These are phyloP conservation scores for Creontiades dilutus DNA, from an alignment of 2,888 invertebrate species.

Conservation along the genomic window DNA sequence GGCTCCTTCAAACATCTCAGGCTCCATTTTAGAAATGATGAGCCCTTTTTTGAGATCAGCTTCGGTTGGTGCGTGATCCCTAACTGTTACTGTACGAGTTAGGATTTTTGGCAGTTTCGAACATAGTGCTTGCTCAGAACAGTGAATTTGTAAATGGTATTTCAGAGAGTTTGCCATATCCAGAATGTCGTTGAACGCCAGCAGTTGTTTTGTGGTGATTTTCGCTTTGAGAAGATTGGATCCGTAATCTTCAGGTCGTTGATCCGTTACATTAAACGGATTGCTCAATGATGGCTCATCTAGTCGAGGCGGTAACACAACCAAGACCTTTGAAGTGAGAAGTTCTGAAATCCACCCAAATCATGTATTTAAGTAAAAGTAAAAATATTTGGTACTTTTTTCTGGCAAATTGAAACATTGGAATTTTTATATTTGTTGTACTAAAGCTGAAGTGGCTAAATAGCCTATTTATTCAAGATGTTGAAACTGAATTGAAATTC, in stretches of 20 bases:
- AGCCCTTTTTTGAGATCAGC: conserved; percentile 44
- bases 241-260: conserved; percentile 46
- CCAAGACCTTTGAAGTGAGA: conserved; percentile 64
- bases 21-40: conserved; percentile 58
- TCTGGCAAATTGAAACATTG: too few species aligned
- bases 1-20: conserved; percentile 68
- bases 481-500: too few species aligned
- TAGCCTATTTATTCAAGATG: too few species aligned
- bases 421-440: too few species aligned
- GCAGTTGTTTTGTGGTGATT: conserved; percentile 66
- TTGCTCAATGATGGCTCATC: conserved; percentile 64
- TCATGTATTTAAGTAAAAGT: not conserved
- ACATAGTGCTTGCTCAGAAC: conserved; percentile 67
- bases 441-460: too few species aligned
- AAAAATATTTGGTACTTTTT: too few species aligned
- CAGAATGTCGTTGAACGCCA: conserved; percentile 72
- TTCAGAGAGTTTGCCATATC: conserved; percentile 74
- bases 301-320: conserved; percentile 67
- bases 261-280: conserved; percentile 72
- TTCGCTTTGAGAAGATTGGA: conserved; percentile 52
- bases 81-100: not conserved
- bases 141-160: conserved; percentile 69
- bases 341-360: conserved; percentile 67
- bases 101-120: conserved; percentile 44
- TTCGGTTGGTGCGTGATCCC: not conserved